Evolutionary conservation across 2,797 vertebrate genomes (phyloP), one percentile per base, ranked within the genome.

Genomic region (Myotis vivesi): DNA sequence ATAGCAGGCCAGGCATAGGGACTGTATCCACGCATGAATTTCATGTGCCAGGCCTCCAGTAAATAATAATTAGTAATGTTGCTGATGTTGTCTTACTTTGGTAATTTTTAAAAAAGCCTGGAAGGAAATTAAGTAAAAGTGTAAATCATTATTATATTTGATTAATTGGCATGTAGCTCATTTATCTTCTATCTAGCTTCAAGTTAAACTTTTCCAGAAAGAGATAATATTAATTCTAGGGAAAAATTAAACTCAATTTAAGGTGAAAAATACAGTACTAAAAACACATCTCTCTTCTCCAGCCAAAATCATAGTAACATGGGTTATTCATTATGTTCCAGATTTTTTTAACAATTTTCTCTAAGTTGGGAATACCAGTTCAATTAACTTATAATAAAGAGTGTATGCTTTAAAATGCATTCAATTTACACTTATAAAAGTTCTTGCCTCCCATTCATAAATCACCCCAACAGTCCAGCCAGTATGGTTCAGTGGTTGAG

Each of bases 91-190:
- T 68, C 81, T 91, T 64, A 64, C 44, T 6, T 75, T 75, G 8
- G 2, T n/a, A 69, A 49, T 64, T n/a, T 57, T 64, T 66, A 44
- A 55, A 62, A 91, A 82, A 25, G 8, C 16, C 41, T 57, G 13
- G 30, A 93, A 88, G 7, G 15, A 76, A 89, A 68, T 75, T n/a
- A 41, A 92, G 25, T 20, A 77, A 94, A 89, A 79, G 53, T 85
- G 11, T 41, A 17, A 7, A 28, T 62, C 17, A 23, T 62, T 62
- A 62, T 23, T 71, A 76, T 59, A 59, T 71, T 76, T 94, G 51
- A 12, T 83, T 92, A 91, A 11, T 33, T 13, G 41, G 30, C 28
- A 87, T 36, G 62, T 51, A 82, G 17, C 25, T 81, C 41, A 75
- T 75, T 75, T 91, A 76, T 30, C 46, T 33, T 59, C 69, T 88